Percentiles rank a stretch among this genome's conserved stretches.
These are phyloP conservation scores for Rhabdomys pumilio DNA, from an alignment of 2,797 vertebrate genomes.

Conservation along the genomic window DNA sequence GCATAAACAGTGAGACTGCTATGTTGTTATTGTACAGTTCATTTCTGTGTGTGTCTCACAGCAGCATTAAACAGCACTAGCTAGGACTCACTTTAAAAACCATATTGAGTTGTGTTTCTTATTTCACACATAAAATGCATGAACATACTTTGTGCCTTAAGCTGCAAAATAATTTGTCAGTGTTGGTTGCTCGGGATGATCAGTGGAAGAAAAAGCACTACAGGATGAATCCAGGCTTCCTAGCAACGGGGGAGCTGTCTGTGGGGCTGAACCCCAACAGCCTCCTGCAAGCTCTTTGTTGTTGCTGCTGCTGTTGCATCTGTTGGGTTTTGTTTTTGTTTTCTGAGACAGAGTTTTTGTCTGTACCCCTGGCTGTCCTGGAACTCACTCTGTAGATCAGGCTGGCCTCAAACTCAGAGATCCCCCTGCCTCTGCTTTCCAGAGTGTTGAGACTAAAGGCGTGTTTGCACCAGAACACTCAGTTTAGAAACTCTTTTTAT, in stretches of 20 bases:
- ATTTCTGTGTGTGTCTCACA: constrained; percentile 41
- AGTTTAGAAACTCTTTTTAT: no score
- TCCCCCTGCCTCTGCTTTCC: not conserved
- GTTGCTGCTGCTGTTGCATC: no score
- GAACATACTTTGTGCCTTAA: constrained; percentile 12
- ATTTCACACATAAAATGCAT: constrained; percentile 51
- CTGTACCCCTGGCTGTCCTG: no score
- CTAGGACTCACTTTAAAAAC: constrained; percentile 67
- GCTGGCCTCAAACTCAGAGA: not conserved
- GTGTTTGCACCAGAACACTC: no score
- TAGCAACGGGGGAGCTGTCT: not conserved
- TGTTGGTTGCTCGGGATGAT: not conserved
- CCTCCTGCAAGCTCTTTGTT: not conserved
- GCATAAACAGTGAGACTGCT: constrained; percentile 21
- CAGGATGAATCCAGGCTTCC: not conserved
- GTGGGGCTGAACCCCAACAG: not conserved
- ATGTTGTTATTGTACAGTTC: constrained; percentile 26
- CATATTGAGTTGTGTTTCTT: constrained; percentile 49
- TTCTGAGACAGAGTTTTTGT: not conserved
- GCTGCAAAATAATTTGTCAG: constrained; percentile 52
- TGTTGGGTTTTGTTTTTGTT: not conserved
- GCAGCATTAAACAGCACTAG: not conserved
- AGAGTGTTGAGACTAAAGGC: not conserved
- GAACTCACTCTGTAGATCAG: not conserved
- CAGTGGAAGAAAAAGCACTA: not conserved